Evolutionary conservation across 1,140 invertebrate species (phyloP), one percentile per base, ranked within the genome.

Genomic region (Trichoplusia ni): DNA sequence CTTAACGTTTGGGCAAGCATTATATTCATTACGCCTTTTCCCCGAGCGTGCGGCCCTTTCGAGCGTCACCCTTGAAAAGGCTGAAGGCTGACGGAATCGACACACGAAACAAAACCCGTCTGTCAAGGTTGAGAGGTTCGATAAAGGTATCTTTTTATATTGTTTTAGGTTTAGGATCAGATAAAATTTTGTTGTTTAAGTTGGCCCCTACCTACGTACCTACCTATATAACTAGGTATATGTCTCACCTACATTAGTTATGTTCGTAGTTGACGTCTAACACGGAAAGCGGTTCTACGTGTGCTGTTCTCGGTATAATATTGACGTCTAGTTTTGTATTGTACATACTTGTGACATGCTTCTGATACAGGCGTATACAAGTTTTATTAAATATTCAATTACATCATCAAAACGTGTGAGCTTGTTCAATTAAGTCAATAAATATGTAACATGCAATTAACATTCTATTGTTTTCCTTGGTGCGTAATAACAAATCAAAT

Each of bases 111-210:
- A 47, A 47, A 29, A 47, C 25, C n/a, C 8, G 14, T 25, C 4
- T 29, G 14, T 18, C 13, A 16, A 29, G 14, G 8, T 14, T 31
- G 29, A 31, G 29, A 16, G 46, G 25, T 31, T 31, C 46, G 13
- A 29, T 29, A 47, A 29, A 47, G 25, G 25, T 18, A 31, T 31
- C 46, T 14, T n/a, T 49, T 49, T 42, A 29, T 49, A 49, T 31
- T 49, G 46, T 49, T 49, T 49, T 49, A 49, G 46, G 46, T 49
- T 49, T 9, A 49, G 25, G 46, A 49, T 31, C 46, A 49, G 46
- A 49, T 49, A 49, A 49, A 49, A 49, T 18, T 31, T 25, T 49
- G 7, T 49, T 14, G 13, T 38, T 16, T 8, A 18, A 31, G 25
- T 14, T 49, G 8, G 5, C 27, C 9, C 29, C 18, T 27, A 29